Percentiles rank a stretch among this genome's conserved stretches.
phyloP scores from a whole-genome alignment of 1,140 invertebrate species.

The Drosophila dunni region DNA sequence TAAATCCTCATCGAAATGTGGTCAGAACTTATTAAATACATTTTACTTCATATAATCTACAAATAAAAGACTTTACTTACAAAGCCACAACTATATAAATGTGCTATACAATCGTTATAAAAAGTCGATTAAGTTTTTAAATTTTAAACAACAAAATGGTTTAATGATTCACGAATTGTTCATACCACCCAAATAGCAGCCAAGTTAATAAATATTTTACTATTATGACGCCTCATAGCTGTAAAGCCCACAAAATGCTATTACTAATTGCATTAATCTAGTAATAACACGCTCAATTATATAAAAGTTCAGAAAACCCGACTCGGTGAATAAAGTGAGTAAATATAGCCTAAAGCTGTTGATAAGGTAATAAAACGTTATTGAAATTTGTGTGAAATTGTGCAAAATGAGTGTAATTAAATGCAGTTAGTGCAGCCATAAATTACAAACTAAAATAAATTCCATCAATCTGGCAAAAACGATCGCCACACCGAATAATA shows the following conservation, averaged over 20 bases:
- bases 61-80: no score
- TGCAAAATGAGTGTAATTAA: conserved; percentile 72
- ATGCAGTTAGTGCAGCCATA: conserved; percentile 36
- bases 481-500: conserved; percentile 40
- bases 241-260: neutral
- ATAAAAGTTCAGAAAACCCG: neutral
- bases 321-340: neutral
- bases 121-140: no score
- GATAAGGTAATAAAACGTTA: conserved; percentile 45
- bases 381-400: conserved; percentile 55
- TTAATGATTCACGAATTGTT: neutral
- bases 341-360: conserved; percentile 41
- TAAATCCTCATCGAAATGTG: no score
- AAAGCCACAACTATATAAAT: no score
- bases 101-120: no score
- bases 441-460: conserved; percentile 61
- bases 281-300: neutral
- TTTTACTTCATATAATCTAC: no score
- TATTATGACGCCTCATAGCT: no score
- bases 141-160: no score
- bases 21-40: no score
- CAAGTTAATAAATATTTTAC: neutral
- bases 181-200: no score
- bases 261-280: neutral
- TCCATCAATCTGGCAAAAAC: conserved; percentile 56